These are phyloP conservation scores for Crocidura indochinensis DNA, from an alignment of 2,797 vertebrate genomes.

Conservation along the genomic window DNA sequence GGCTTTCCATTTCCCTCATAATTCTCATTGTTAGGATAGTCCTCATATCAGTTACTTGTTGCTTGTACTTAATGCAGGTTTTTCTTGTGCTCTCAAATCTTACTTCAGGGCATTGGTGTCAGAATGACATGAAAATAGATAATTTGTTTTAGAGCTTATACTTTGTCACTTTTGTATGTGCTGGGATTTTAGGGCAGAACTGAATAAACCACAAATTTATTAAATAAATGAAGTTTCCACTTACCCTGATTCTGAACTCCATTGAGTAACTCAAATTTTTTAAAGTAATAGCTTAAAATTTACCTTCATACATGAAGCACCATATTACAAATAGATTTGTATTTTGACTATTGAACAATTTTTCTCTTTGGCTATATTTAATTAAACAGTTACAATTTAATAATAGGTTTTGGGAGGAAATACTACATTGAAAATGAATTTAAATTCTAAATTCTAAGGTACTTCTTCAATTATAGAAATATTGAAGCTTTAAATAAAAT, in stretches of 20 bases:
- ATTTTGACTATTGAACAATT: slow-evolving; percentile 32
- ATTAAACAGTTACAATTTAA: slow-evolving; percentile 35
- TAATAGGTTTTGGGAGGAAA: not conserved
- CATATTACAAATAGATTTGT: not conserved
- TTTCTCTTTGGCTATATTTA: not conserved
- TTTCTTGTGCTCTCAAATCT: not conserved
- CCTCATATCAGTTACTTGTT: too few relatives aligned
- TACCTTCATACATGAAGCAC: not conserved
- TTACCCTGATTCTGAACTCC: not conserved
- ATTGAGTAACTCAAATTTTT: not conserved
- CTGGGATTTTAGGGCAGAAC: not conserved
- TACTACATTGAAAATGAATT: not conserved
- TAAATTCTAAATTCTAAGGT: slow-evolving; percentile 20
- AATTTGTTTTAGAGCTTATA: not conserved
- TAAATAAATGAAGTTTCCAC: not conserved
- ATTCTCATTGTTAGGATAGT: too few relatives aligned
- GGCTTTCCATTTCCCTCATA: too few relatives aligned
- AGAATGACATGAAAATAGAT: not conserved
- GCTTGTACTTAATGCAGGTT: not conserved
- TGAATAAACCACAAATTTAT: not conserved
- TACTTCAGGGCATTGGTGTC: not conserved
- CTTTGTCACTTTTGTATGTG: not conserved
- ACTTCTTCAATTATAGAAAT: slow-evolving; percentile 51
- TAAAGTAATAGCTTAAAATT: slow-evolving; percentile 34
- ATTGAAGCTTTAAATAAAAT: slow-evolving; percentile 29